Percentiles rank a stretch among this genome's conserved stretches.
These are phyloP conservation scores for Phorcus lineatus DNA, from an alignment of 2,888 invertebrate genomes.

Conservation along the genomic window DNA sequence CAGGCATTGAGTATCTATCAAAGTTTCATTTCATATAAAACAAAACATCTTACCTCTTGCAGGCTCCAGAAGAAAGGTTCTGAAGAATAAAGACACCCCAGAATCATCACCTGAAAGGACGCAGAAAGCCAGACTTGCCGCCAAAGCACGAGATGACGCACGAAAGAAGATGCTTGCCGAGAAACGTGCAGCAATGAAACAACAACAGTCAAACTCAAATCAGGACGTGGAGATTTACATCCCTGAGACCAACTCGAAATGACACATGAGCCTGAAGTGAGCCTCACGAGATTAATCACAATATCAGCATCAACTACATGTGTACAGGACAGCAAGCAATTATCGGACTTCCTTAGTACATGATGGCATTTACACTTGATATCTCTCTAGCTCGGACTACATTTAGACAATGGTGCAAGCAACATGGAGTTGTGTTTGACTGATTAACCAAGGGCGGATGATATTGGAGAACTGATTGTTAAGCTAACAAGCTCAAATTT, in stretches of 20 bases:
- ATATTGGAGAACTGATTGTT: too few species aligned
- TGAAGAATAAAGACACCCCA: conserved; percentile 62
- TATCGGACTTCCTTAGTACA: conserved; percentile 5
- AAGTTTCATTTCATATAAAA: not conserved
- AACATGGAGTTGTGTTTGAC: too few species aligned
- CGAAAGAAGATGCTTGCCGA: conserved; percentile 88
- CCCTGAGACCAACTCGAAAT: conserved; percentile 36
- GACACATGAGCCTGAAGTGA: not conserved
- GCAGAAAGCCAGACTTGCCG: conserved; percentile 68
- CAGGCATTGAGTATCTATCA: not conserved
- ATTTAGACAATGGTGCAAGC: too few species aligned
- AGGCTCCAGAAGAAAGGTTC: conserved; percentile 61
- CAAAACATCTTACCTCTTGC: conserved; percentile 4
- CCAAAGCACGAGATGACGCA: conserved; percentile 79
- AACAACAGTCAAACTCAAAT: conserved; percentile 51
- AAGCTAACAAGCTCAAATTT: too few species aligned
- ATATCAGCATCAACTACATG: not conserved
- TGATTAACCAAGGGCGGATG: too few species aligned
- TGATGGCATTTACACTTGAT: conserved; percentile 9
- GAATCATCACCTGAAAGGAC: conserved; percentile 67
- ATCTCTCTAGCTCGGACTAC: too few species aligned
- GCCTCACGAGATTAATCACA: not conserved
- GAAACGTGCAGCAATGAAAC: conserved; percentile 79
- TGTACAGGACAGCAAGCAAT: conserved; percentile 11
- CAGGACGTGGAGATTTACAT: conserved; percentile 52